Base-by-base conservation (phyloP, 2,888 invertebrate species). In the Dione vanillae region DNA sequence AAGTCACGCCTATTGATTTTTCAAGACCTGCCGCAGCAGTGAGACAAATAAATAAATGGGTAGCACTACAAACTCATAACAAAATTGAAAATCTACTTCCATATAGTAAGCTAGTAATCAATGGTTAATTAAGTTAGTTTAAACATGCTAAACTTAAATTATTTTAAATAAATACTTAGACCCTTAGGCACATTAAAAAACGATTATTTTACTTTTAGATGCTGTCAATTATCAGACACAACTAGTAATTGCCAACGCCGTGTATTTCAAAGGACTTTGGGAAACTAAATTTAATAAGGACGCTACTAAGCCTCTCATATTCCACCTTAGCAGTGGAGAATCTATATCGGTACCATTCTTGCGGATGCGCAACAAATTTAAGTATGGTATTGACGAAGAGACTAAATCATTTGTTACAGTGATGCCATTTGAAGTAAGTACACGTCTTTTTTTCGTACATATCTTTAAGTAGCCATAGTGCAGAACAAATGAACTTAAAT, bases 211-310 rank as follows among this genome's bases (percentile, higher is more conserved):
- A 45, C 56, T 72, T 91, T 64, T 85, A 95, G 95, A 90, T 74
- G 82, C 94, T 11, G 72, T 95, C 2, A 83, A 90, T 27, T 84
- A 91, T 14, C 93, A 94, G 0, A 89, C 95, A 9, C 93, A 95
- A 74, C 83, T 96, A 86, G 83, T 96, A 8, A 81, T 96, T 43
- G 91, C 95, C 7, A 97, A 96, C 79, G 96, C 96, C 2, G 86
- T 97, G 27, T 96, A 94, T 86, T 97, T 96, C 92, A 96, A 96
- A 85, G 96, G 96, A 0, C 81, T 94, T 0, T 97, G 97, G 97
- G 88, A 94, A 35, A 87, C 93, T 47, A 94, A 94, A 62, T 97
- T 97, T 81, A 90, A 94, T 8, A 83, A 87, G 20, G 89, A 94
- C 61, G 79, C 89, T 0, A 96, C 96, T 0, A 78, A 78, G 64